A percentile compares a stretch with the other conserved stretches of the same genome.
Evolutionary conservation across 2,888 invertebrate genomes (phyloP).

Genomic region (Synergus itoensis): DNA sequence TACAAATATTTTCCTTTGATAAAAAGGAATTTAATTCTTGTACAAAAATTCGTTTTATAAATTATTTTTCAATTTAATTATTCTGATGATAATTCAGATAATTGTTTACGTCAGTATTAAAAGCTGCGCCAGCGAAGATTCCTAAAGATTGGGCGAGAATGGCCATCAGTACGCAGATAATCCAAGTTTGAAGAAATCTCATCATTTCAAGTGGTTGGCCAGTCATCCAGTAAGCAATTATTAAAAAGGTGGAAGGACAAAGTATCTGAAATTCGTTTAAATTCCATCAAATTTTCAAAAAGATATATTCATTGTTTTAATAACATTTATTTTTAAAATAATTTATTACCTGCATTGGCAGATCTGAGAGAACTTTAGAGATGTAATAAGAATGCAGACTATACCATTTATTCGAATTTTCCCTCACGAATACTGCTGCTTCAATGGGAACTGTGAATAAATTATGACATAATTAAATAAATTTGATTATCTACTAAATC

Average conservation of each 20-base stretch:
- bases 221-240: conserved; percentile 89
- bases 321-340: background rate
- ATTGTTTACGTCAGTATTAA: conserved; percentile 81
- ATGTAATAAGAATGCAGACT: conserved; percentile 85
- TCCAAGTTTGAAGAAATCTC: conserved; percentile 83
- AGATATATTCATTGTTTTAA: background rate
- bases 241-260: conserved; percentile 86
- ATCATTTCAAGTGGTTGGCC: conserved; percentile 84
- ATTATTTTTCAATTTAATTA: background rate
- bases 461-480: conserved; percentile 59
- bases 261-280: conserved; percentile 79
- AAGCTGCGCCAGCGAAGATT: conserved; percentile 86
- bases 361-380: conserved; percentile 86
- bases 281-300: background rate
- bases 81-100: background rate
- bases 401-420: conserved; percentile 90
- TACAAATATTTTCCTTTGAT: background rate
- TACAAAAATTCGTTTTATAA: background rate
- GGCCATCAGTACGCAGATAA: conserved; percentile 84
- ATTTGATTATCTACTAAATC: background rate
- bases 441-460: conserved; percentile 84
- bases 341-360: conserved; percentile 84
- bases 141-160: conserved; percentile 89
- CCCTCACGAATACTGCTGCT: conserved; percentile 85
- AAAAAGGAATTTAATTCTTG: too few species aligned